Base-by-base conservation (phyloP, 1,140 invertebrate genomes). In the Heliconius hermathena region DNA sequence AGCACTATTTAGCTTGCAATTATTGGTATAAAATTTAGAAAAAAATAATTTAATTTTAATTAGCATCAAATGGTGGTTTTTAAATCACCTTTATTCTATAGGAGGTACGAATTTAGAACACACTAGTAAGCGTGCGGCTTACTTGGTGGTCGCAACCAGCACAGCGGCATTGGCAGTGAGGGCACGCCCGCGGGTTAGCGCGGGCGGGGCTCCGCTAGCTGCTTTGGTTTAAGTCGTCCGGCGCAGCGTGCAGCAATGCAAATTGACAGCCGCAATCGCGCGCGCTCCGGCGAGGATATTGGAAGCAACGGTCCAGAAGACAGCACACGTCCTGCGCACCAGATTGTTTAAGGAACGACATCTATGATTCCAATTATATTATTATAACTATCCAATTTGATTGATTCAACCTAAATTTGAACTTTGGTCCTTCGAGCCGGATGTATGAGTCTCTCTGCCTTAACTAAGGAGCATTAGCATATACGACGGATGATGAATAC, bases 201-300 rank as follows among this genome's bases (percentile, higher is more conserved):
- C 92, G 91, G 93, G 93, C 92, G 41, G 88, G 90, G 81, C 86
- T 91, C 88, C 89, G 94, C 94, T 95, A 95, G 92, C 92, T 94
- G 89, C 85, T 88, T 82, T 91, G 91, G 87, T 83, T 94, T 88
- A 90, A 89, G 52, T 96, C 96, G 89, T 96, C 96, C 87, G 97
- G 97, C 83, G 96, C 97, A 87, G 97, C 97, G 94, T 98, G 97
- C 87, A 98, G 96, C 89, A 98, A 96, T 88, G 97, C 97, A 94
- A 98, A 98, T 93, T 98, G 97, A 96, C 97, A 98, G 95, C 97
- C 97, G 93, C 97, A 98, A 91, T 98, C 97, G 88, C 97, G 96
- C 75, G 96, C 95, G 88, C 97, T 97, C 90, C 97, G 96, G 84
- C 97, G 96, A 82, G 97, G 96, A 93, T 97, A 97, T 93, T 97